Conservation (phyloP, 2,888 invertebrate species). For the Lycaena phlaeas region DNA sequence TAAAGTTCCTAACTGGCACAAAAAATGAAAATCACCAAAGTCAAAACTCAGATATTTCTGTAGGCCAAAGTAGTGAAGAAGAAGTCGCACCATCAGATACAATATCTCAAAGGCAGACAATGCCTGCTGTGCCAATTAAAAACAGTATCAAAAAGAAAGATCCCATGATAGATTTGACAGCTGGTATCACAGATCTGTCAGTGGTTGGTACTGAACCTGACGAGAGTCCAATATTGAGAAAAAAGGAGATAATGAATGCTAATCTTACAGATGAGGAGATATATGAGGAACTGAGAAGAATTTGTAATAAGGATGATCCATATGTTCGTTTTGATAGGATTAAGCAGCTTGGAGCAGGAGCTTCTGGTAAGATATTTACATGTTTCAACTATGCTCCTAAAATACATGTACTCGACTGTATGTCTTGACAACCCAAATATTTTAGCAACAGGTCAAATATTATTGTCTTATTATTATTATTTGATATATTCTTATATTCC, state of each 20-base stretch:
- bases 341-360: conserved; percentile 92
- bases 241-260: conserved; percentile 69
- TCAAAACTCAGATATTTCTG: conserved; percentile 68
- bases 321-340: conserved; percentile 83
- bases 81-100: conserved; percentile 55
- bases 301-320: conserved; percentile 89
- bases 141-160: conserved; percentile 53
- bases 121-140: conserved; percentile 69
- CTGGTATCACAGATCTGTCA: conserved; percentile 53
- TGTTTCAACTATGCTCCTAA: too few relatives aligned
- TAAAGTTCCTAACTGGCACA: conserved; percentile 81
- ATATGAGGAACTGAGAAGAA: conserved; percentile 81
- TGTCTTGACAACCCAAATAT: too few relatives aligned
- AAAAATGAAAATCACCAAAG: conserved; percentile 81
- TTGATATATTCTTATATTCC: too few relatives aligned
- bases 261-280: conserved; percentile 81
- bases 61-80: conserved; percentile 70
- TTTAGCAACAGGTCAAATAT: too few relatives aligned
- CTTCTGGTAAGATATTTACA: conserved; percentile 70
- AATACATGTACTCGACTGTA: too few relatives aligned
- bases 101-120: conserved; percentile 61
- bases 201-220: conserved; percentile 57
- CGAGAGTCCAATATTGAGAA: conserved; percentile 75
- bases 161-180: conserved; percentile 43
- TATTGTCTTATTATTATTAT: too few relatives aligned